Base-by-base conservation (phyloP, 2,113 vertebrate genomes). In the Menidia beryllina region DNA sequence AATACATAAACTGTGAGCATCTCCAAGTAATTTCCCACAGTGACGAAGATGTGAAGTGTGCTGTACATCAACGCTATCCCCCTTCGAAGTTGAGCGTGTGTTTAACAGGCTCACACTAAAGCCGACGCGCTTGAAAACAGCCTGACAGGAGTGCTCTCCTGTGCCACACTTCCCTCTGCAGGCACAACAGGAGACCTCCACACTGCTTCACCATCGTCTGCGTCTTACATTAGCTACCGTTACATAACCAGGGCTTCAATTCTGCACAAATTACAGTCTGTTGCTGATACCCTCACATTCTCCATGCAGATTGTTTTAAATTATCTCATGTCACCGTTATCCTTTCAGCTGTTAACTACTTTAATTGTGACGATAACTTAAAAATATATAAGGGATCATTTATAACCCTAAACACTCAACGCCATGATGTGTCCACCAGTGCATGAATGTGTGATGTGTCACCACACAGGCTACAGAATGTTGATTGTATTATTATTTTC, bases 111-210 rank as follows among this genome's bases (percentile, higher is more conserved):
- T 76, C 9, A 61, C 54, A 68, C 34, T 26, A 55, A 27, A 19
- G 51, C 71, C 9, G 20, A 24, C 55, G 83, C 60, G 60, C 24
- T 72, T 80, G 49, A 63, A n/a, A 55, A 71, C 38, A 70, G 49
- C 52, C 61, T 65, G 75, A 53, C 49, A 25, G 41, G 30, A 69
- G 56, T 17, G 54, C 76, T 84, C n/a, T 21, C 45, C 70, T 86
- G 75, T 72, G 72, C 61, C 83, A 88, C 70, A 86, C 79, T 74
- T 77, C 80, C 85, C 76, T 87, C 81, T 85, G 84, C 84, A 88
- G 82, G 75, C 87, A 36, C 76, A 39, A 71, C 53, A 59, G 49
- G 43, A 84, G 53, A 84, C 59, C 54, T 74, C 74, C 65, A 76
- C 7, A 11, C 47, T 61, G 38, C 50, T 23, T 79, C 63, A 51